Base-by-base conservation (phyloP, 2,113 vertebrate genomes). In the Urocynchramus pylzowi region DNA sequence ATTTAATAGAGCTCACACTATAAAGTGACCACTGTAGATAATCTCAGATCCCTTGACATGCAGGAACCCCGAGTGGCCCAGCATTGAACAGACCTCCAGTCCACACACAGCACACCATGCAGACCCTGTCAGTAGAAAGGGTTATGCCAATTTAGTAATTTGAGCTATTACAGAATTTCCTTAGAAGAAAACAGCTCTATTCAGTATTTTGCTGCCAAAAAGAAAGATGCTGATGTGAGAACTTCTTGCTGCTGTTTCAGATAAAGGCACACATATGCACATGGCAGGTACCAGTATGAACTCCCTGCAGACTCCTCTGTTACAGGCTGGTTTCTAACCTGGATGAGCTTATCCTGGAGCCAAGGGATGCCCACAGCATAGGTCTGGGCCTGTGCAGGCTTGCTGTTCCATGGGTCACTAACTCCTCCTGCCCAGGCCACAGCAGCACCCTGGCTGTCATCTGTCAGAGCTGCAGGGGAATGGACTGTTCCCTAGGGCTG, bases 31-130 rank as follows among this genome's bases (percentile, higher is more conserved):
- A 10, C 45, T 71, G 16, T 4, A 41, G 18, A 59, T 49, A 13
- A 21, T 13, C 30, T 63, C 31, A 18, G 39, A 78, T 44, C 4
- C 45, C 33, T 61, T 78, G 41, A 24, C 11, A 16, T 1, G 13
- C 59, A 60, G 41, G n/a, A 69, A 16, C 35, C n/a, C 35, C 6
- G 9, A 42, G 49, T 17, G 30, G 59, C 4, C 0, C 22, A 24
- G 28, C 50, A n/a, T 6, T 4, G 0, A 44, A 31, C 60, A 78
- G 56, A 21, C 42, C 50, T 78, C 19, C 33, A 22, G 16, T 4
- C 16, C 59, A 39, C 3, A 7, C 20, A 33, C 9, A 50, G 19
- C 28, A 37, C 1, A 2, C n/a, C 42, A 6, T 1, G 9, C 24
- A 78, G 39, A 31, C 15, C 31, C 10, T 5, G 2, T 28, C 0